phyloP scores from a whole-genome alignment of 2,888 invertebrate species.

The Reticulitermes lucifugus region DNA sequence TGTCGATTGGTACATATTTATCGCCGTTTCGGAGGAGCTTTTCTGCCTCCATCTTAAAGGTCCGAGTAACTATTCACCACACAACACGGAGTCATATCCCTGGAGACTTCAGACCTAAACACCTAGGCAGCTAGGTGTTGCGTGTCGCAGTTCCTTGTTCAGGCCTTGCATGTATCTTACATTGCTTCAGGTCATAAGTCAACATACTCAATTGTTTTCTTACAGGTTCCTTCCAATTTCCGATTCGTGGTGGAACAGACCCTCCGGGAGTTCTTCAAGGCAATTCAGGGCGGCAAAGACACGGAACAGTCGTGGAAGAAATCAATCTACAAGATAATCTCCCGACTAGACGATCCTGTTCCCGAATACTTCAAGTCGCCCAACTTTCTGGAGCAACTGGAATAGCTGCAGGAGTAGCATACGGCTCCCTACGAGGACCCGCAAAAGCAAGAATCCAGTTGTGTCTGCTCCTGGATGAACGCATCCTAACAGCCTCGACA shows the following conservation, averaged over 20 bases:
- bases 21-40: too few relatives aligned
- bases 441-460: neutral
- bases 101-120: too few relatives aligned
- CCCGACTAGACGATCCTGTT: slow-evolving; percentile 97
- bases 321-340: slow-evolving; percentile 99
- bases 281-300: slow-evolving; percentile 96
- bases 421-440: neutral
- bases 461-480: neutral
- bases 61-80: too few relatives aligned
- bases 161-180: too few relatives aligned
- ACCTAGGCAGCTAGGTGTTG: too few relatives aligned
- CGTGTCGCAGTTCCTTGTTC: too few relatives aligned
- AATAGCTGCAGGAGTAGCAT: slow-evolving; percentile 70
- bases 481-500: slow-evolving; percentile 7
- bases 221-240: slow-evolving; percentile 97
- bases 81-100: too few relatives aligned
- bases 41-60: too few relatives aligned
- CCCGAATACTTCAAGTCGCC: slow-evolving; percentile 99
- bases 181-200: too few relatives aligned
- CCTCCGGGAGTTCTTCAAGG: slow-evolving; percentile 98
- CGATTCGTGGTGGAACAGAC: slow-evolving; percentile 98
- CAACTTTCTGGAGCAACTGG: slow-evolving; percentile 98
- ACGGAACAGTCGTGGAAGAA: slow-evolving; percentile 99
- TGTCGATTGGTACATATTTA: too few relatives aligned
- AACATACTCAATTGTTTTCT: slow-evolving; percentile 43